Conservation (phyloP, 2,888 invertebrate genomes). For the Euproctis similis region DNA sequence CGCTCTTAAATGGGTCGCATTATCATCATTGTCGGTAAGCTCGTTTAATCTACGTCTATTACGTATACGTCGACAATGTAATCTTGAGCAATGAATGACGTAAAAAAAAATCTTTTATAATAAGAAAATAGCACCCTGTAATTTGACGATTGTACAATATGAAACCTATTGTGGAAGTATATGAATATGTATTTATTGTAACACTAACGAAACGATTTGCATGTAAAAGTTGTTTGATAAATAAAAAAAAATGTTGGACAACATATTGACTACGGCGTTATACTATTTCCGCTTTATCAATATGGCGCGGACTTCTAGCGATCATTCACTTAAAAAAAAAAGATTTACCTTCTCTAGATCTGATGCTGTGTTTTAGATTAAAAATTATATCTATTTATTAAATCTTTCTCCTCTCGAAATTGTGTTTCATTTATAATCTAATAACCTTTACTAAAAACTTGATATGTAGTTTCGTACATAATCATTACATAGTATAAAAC, state of each 20-base stretch:
- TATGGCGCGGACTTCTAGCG: conserved; percentile 50
- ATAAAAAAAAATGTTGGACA: too few species aligned
- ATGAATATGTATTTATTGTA: conserved; percentile 8
- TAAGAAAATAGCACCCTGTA: conserved; percentile 53
- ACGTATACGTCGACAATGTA: conserved; percentile 8
- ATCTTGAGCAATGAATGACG: conserved; percentile 10
- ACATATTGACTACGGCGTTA: conserved; percentile 34
- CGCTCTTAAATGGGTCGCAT: conserved; percentile 17
- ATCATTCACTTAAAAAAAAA: conserved; percentile 49
- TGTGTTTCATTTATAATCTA: conserved; percentile 48
- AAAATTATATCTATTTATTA: conserved; percentile 73
- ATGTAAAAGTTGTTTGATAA: too few species aligned
- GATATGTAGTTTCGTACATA: too few species aligned
- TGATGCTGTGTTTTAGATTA: conserved; percentile 66
- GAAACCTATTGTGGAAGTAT: conserved; percentile 10
- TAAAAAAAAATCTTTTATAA: too few species aligned
- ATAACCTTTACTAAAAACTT: too few species aligned
- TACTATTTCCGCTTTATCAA: conserved; percentile 52
- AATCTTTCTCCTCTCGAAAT: conserved; percentile 68
- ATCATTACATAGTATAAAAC: too few species aligned
- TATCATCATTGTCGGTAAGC: too few species aligned
- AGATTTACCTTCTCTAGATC: conserved; percentile 59
- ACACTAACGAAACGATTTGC: too few species aligned
- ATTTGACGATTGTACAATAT: conserved; percentile 27
- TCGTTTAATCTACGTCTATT: too few species aligned